Evolutionary conservation across 2,888 invertebrate species (phyloP), one percentile per base, ranked within the genome.

Genomic region (Torymus aiolomorphi): DNA sequence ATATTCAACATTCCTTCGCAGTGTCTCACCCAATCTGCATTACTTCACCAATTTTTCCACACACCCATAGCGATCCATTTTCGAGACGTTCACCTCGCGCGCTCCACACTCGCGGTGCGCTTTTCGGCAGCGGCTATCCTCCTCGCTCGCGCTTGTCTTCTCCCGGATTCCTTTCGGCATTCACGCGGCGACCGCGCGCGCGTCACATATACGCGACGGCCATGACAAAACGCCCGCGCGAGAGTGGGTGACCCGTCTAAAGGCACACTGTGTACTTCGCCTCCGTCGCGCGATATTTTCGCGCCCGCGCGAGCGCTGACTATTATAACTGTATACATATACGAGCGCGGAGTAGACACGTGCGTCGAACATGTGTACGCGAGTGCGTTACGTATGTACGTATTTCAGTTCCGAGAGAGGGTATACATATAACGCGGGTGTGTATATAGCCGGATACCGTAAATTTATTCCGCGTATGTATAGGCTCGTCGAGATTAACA

Each of bases 141-240:
- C 69, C 54, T 24, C 18, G 54, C 69, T n/a, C n/a, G n/a, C n/a
- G n/a, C n/a, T n/a, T n/a, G n/a, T n/a, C 31, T 31, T 31, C 31
- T 78, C 73, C 62, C 67, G 78, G 67, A 78, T 73, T 73, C 66
- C 62, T 31, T 81, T 83, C 82, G 80, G 80, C 81, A 82, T 83
- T 83, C 83, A 80, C 63, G 51, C 54, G 74, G 8, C 79, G 20
- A 2, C 20, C 20, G 20, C 20, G 20, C 80, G 81, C 83, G 85
- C 83, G 86, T 83, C 83, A 86, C 84, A 84, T 80, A 84, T 87
- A 88, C 88, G 88, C 86, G 88, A 82, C 84, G 84, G 80, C 83
- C 87, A 88, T 88, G 85, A 84, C 85, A 84, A 86, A 86, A 85
- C 82, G 8, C n/a, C 24, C 31, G 54, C 13, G 10, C 20, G 14